Evolutionary conservation across 2,797 vertebrate species (phyloP), one percentile per base, ranked within the genome.

Genomic region (Crypturellus tataupa): DNA sequence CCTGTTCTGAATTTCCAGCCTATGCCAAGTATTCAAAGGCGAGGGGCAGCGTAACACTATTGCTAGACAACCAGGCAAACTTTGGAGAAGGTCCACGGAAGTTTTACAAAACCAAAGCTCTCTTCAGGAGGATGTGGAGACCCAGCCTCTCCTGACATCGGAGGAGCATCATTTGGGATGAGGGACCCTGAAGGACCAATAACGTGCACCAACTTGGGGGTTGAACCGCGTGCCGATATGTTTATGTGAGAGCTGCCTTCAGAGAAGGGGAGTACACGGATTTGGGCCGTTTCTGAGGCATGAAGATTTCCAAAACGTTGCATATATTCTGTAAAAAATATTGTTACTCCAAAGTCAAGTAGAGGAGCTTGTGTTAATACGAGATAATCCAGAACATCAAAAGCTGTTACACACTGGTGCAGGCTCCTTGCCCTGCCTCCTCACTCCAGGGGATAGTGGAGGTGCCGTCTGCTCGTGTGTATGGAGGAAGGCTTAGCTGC

Each of bases 91-190:
- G 31, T 56, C 33, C 29, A 11, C 5, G 8, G 67, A 55, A 12
- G 11, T 19, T 88, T 39, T 76, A 6, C 42, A 65, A 24, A 37
- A 25, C 79, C 7, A 2, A 60, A 69, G 11, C 33, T 39, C 37
- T 85, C n/a, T n/a, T 84, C 35, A 44, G 23, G 7, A 12, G 27
- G 27, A n/a, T n/a, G n/a, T n/a, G 8, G 35, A 21, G 3, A 2
- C 9, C 8, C 44, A 23, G 40, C 7, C 88, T 80, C 44, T 29
- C 55, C 53, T n/a, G 39, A 7, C 29, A 6, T 25, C 13, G 2
- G 35, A 0, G 21, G n/a, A 47, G 24, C 18, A 11, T 42, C n/a
- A 56, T 21, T 10, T 55, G 11, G 0, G 1, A 3, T 5, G 8
- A 14, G 49, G 42, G 47, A 63, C 12, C 13, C 12, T 7, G 10